Conservation (phyloP, 2,888 invertebrate species). For the Drosophila atripex region DNA sequence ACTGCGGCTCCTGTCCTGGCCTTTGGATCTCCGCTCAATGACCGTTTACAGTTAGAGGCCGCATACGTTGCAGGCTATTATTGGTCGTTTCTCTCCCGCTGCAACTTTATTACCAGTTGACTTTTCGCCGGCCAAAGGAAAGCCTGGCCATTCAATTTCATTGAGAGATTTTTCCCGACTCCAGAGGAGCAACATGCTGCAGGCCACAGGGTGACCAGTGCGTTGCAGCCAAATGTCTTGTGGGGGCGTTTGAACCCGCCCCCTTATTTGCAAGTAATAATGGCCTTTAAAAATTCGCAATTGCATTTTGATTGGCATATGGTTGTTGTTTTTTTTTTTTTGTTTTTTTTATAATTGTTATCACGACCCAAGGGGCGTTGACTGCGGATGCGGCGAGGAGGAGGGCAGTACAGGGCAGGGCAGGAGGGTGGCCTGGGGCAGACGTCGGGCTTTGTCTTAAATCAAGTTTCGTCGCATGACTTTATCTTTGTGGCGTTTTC, state of each 20-base stretch:
- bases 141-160: slow-evolving; percentile 53
- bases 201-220: slow-evolving; percentile 33
- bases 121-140: slow-evolving; percentile 41
- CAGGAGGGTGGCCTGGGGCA: slow-evolving; percentile 14
- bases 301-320: slow-evolving; percentile 37
- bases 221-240: background rate
- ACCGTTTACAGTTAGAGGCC: slow-evolving; percentile 68
- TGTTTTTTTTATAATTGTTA: slow-evolving; percentile 34
- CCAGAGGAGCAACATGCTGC: slow-evolving; percentile 1
- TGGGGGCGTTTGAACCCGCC: slow-evolving; percentile 17
- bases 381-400: slow-evolving; percentile 44
- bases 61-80: slow-evolving; percentile 36
- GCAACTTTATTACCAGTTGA: slow-evolving; percentile 48
- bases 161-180: slow-evolving; percentile 45
- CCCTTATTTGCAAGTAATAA: slow-evolving; percentile 37
- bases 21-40: slow-evolving; percentile 25
- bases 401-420: slow-evolving; percentile 1
- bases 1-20: slow-evolving; percentile 23
- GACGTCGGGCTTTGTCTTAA: slow-evolving; percentile 46
- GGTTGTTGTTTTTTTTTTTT: background rate
- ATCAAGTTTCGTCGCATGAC: slow-evolving; percentile 65
- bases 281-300: slow-evolving; percentile 32
- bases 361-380: slow-evolving; percentile 67
- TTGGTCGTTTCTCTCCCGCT: slow-evolving; percentile 50
- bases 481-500: slow-evolving; percentile 59